Evolutionary conservation across 2,888 invertebrate genomes (phyloP), one percentile per base, ranked within the genome.

Genomic region (Leucophenga maculata): DNA sequence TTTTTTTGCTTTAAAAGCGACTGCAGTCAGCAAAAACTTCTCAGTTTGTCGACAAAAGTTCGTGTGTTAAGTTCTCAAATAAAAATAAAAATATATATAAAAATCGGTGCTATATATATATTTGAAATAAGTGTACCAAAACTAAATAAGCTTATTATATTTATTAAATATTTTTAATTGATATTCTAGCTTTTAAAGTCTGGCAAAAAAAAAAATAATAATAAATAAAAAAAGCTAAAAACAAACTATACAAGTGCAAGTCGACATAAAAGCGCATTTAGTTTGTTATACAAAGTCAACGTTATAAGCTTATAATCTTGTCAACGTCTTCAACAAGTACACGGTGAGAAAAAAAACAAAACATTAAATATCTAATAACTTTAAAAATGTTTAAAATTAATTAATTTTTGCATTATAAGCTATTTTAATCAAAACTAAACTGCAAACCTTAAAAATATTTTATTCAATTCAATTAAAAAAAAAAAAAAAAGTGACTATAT

Each of bases 211-310:
- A 64, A 46, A 46, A 22, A 22, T 14, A 64, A 64, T 9, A 39
- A 64, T 6, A 20, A 13, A 22, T 57, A 14, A 57, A 8, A 11
- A 39, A 39, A 39, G 32, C 32, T 32, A 39, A 39, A 39, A 39
- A 8, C 11, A 11, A 11, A 39, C 39, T 39, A 39, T 6, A 73
- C 70, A 68, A 75, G 79, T 79, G 83, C 81, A 80, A 84, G 80
- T 80, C 84, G 3, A 20, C 18, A 44, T 39, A 55, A 71, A 71
- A 55, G 60, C 62, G 26, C 22, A 48, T 46, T 48, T 22, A 46
- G 26, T 26, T 48, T n/a, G n/a, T 44, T 46, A 64, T 46, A 64
- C 18, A 72, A 80, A 80, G 85, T 84, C 82, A 39, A 39, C 39
- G 8, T 8, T 39, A 11, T 32, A n/a, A 57, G 31, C 22, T 31